Percentiles rank a stretch among this genome's conserved stretches.
These are phyloP conservation scores for Tetragnatha montana DNA, from an alignment of 2,888 invertebrate species.

Conservation along the genomic window DNA sequence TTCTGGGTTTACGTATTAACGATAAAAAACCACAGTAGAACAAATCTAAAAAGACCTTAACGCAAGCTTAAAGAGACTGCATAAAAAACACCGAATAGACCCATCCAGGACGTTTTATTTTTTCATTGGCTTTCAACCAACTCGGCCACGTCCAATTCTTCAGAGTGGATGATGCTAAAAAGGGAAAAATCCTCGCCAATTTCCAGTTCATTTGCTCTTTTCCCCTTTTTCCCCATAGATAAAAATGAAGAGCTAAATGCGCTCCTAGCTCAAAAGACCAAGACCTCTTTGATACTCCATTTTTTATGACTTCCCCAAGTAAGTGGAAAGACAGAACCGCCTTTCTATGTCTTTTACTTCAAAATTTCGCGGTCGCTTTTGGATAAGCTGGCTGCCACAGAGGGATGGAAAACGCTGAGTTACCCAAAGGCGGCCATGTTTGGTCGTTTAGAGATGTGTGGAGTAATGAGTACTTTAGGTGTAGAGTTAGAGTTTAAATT, in stretches of 20 bases:
- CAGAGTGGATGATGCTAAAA: conserved; percentile 15
- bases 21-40: too few relatives aligned
- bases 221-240: not conserved
- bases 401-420: not conserved
- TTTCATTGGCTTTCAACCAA: conserved; percentile 25
- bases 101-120: not conserved
- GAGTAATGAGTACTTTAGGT: too few relatives aligned
- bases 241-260: conserved; percentile 58
- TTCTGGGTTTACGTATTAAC: too few relatives aligned
- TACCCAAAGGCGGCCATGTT: not conserved
- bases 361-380: conserved; percentile 5
- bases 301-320: conserved; percentile 31
- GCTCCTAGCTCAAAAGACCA: conserved; percentile 25
- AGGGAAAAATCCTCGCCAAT: not conserved
- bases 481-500: too few relatives aligned
- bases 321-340: not conserved
- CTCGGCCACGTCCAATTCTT: conserved; percentile 6
- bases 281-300: conserved; percentile 28
- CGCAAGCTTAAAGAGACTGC: not conserved
- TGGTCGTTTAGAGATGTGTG: not conserved
- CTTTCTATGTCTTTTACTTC: not conserved
- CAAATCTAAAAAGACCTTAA: not conserved
- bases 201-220: conserved; percentile 4
- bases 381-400: not conserved
- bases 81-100: not conserved